Evolutionary conservation across 2,888 invertebrate genomes (phyloP).

Genomic region (Molanna angustata): DNA sequence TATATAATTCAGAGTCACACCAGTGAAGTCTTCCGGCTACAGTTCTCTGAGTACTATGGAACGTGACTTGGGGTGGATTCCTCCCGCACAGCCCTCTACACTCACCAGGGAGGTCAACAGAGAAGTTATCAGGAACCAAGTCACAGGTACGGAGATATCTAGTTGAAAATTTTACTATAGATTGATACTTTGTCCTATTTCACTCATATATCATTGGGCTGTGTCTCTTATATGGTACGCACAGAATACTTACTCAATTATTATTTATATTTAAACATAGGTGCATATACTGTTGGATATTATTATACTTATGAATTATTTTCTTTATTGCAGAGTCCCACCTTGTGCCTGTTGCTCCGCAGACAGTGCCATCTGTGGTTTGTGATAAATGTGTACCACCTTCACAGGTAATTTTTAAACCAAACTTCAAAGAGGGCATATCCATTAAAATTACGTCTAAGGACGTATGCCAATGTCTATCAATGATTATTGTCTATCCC

Average conservation of each 20-base stretch:
- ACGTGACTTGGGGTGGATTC: constrained; percentile 24
- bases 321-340: constrained; percentile 44
- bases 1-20: constrained; percentile 17
- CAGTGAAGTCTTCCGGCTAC: constrained; percentile 27
- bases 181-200: too few species aligned
- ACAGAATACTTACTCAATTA: too few species aligned
- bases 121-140: constrained; percentile 26
- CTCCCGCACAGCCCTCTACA: constrained; percentile 15
- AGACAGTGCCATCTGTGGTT: constrained; percentile 39
- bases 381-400: constrained; percentile 39
- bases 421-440: too few species aligned
- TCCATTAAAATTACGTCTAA: too few species aligned
- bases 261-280: too few species aligned
- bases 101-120: constrained; percentile 25
- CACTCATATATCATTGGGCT: too few species aligned
- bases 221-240: too few species aligned
- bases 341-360: constrained; percentile 44
- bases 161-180: too few species aligned
- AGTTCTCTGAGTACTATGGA: constrained; percentile 24
- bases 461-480: too few species aligned
- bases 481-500: too few species aligned
- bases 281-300: too few species aligned
- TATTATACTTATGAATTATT: background rate
- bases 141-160: constrained; percentile 27
- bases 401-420: constrained; percentile 8